Conservation (phyloP, 2,113 vertebrate species). For the Xerus inauris region DNA sequence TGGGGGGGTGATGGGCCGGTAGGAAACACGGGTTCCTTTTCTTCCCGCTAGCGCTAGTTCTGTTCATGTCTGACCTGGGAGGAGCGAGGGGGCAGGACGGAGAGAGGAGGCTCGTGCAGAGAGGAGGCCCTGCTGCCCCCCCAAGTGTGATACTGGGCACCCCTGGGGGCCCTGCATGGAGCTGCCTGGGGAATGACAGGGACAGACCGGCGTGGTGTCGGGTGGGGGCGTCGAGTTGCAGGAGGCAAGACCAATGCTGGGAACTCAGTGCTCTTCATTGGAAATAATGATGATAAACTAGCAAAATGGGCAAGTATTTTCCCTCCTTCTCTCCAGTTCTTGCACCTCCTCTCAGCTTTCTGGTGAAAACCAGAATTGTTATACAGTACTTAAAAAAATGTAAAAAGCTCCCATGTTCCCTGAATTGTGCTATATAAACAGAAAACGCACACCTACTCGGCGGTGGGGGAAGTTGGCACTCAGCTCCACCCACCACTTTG, state of each 20-base stretch:
- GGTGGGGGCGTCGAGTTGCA: background rate
- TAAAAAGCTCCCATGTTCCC: background rate
- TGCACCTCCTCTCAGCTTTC: constrained; percentile 2
- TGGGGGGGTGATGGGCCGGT: constrained; percentile 96
- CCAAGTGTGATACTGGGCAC: background rate
- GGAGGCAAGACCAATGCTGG: background rate
- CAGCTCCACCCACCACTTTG: background rate
- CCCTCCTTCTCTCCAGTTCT: background rate
- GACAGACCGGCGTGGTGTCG: background rate
- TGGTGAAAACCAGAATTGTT: background rate
- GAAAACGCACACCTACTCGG: background rate
- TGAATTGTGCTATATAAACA: background rate
- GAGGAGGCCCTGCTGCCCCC: background rate
- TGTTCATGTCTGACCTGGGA: rapidly evolving
- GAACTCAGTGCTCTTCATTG: background rate
- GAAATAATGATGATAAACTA: background rate
- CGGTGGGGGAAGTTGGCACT: background rate
- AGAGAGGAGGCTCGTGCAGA: background rate
- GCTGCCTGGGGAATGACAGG: background rate
- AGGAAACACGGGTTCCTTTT: constrained; percentile 62
- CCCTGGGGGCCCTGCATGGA: background rate
- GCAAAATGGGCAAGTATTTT: background rate
- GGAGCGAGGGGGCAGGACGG: background rate
- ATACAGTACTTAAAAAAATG: background rate
- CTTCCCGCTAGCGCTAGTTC: background rate